phyloP scores from a whole-genome alignment of 2,888 invertebrate genomes.

The Mactromeris polynyma region DNA sequence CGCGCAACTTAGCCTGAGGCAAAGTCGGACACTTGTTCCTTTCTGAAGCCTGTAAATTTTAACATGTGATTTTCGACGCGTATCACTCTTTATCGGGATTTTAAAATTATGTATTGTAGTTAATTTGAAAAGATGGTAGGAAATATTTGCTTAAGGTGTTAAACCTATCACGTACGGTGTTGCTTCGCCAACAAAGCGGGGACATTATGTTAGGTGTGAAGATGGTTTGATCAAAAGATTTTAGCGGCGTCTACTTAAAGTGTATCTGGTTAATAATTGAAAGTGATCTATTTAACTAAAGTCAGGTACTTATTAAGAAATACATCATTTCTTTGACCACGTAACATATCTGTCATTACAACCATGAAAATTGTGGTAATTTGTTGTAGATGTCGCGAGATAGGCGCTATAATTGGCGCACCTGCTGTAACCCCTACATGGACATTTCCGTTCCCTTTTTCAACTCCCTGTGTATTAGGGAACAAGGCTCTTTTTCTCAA shows the following conservation, averaged over 20 bases:
- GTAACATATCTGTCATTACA: constrained; percentile 45
- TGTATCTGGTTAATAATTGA: constrained; percentile 40
- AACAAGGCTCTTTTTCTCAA: background rate
- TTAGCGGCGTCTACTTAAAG: constrained; percentile 49
- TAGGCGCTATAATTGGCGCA: constrained; percentile 39
- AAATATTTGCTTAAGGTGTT: constrained; percentile 67
- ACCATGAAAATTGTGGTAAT: constrained; percentile 36
- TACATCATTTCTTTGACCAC: constrained; percentile 55
- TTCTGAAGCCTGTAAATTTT: constrained; percentile 43
- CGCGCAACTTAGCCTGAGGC: constrained; percentile 56
- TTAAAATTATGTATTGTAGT: constrained; percentile 71
- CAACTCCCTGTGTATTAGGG: background rate
- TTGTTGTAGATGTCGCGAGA: constrained; percentile 12
- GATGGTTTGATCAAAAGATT: constrained; percentile 54
- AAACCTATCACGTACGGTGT: constrained; percentile 62
- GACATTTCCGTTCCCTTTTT: constrained; percentile 20
- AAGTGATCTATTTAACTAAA: constrained; percentile 67
- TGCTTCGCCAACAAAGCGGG: constrained; percentile 40
- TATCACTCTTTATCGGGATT: constrained; percentile 57
- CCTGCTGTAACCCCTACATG: constrained; percentile 32
- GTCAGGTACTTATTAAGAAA: constrained; percentile 66
- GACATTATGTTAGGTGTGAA: constrained; percentile 54
- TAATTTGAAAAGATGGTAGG: constrained; percentile 51
- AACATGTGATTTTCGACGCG: constrained; percentile 64
- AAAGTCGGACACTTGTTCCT: constrained; percentile 45